phyloP scores from a whole-genome alignment of 2,113 vertebrate genomes.

The Thymallus thymallus region DNA sequence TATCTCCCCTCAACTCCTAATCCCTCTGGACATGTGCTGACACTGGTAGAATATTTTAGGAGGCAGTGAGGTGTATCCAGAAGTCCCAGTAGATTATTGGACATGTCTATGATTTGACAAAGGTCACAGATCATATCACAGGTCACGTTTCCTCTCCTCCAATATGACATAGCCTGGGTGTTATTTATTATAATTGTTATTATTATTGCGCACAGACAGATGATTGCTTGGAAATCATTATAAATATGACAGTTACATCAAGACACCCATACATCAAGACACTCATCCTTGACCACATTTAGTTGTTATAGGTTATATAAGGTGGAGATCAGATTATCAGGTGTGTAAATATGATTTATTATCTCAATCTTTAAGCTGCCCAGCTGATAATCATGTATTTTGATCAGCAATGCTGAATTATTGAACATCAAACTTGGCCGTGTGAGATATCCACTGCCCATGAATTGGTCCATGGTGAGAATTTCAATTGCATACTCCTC shows the following conservation, averaged over 20 bases:
- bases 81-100: constrained; percentile 32
- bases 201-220: constrained; percentile 11
- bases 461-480: no score
- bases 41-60: constrained; percentile 36
- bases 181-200: background rate
- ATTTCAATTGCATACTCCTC: no score
- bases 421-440: background rate
- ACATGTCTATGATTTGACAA: constrained; percentile 35
- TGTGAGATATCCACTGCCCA: no score
- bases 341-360: constrained; percentile 11
- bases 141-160: constrained; percentile 47
- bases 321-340: background rate
- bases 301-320: background rate
- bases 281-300: constrained; percentile 20
- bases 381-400: constrained; percentile 7
- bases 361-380: constrained; percentile 1
- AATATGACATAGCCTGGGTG: constrained; percentile 21
- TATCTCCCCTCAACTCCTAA: background rate
- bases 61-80: constrained; percentile 39
- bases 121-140: constrained; percentile 37
- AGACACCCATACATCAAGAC: no score
- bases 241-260: constrained; percentile 38
- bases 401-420: background rate
- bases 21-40: constrained; percentile 4
- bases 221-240: constrained; percentile 47